Evolutionary conservation across 2,113 vertebrate species (phyloP).

Genomic region (Indicator indicator): DNA sequence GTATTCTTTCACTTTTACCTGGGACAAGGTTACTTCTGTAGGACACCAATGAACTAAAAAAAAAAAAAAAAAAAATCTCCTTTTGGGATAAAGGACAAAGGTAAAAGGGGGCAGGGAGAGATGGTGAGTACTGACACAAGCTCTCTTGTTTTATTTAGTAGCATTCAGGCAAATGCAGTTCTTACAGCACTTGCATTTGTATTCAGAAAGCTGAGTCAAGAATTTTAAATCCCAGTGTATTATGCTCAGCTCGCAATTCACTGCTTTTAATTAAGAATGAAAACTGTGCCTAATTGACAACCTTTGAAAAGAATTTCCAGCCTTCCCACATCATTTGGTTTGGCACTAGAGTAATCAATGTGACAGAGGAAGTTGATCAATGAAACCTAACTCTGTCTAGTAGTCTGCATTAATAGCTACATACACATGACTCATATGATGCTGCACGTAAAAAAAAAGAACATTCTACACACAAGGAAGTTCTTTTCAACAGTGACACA

Average conservation of each 20-base stretch:
- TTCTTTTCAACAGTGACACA: neutral
- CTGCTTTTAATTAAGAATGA: slow-evolving; percentile 69
- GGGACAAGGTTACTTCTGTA: neutral
- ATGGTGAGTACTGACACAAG: neutral
- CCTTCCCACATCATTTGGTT: slow-evolving; percentile 61
- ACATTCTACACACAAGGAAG: neutral
- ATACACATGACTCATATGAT: neutral
- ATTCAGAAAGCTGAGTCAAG: slow-evolving; percentile 65
- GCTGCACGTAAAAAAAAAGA: neutral
- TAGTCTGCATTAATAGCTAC: neutral
- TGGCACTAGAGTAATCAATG: slow-evolving; percentile 56
- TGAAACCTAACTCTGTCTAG: slow-evolving; percentile 36
- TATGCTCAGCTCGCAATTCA: slow-evolving; percentile 63
- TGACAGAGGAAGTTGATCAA: slow-evolving; percentile 23
- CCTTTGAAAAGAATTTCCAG: slow-evolving; percentile 61
- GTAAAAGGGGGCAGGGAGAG: neutral
- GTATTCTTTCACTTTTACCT: neutral
- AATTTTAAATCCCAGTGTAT: slow-evolving; percentile 58
- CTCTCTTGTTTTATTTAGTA: neutral
- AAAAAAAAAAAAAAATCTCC: neutral
- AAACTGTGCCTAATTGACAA: slow-evolving; percentile 69
- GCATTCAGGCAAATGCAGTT: slow-evolving; percentile 6
- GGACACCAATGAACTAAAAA: neutral
- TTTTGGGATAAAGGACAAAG: neutral
- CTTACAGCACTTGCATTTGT: slow-evolving; percentile 44